Conservation (phyloP, 2,797 vertebrate genomes). For the Helostoma temminkii region DNA sequence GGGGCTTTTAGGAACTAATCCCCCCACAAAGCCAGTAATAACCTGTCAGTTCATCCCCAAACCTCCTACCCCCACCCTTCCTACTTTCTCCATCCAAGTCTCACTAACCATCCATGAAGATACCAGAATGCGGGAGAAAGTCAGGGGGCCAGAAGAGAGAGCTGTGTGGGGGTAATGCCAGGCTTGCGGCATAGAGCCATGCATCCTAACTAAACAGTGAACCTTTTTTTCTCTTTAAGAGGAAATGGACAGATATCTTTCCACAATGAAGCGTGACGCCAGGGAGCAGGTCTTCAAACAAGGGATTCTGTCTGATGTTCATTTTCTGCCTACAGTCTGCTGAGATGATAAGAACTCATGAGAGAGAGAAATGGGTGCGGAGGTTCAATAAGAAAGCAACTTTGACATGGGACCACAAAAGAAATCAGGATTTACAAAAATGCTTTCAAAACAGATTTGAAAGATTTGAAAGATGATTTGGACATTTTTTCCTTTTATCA, state of each 20-base stretch:
- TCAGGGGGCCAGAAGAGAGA: slow-evolving; percentile 56
- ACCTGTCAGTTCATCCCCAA: slow-evolving; percentile 86
- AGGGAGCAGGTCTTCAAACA: slow-evolving; percentile 64
- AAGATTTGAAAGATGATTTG: slow-evolving; percentile 13
- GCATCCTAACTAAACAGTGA: slow-evolving; percentile 58
- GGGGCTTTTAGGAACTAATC: slow-evolving; percentile 87
- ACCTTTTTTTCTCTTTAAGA: slow-evolving; percentile 30
- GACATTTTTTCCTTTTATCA: slow-evolving; percentile 16
- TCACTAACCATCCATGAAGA: slow-evolving; percentile 65
- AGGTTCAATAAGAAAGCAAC: slow-evolving; percentile 1
- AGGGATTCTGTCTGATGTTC: slow-evolving; percentile 53
- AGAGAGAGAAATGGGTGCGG: slow-evolving; percentile 31
- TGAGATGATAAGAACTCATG: slow-evolving; percentile 59
- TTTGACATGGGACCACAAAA: slow-evolving; percentile 12
- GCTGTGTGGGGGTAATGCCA: slow-evolving; percentile 60
- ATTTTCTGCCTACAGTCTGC: slow-evolving; percentile 49
- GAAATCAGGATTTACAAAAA: slow-evolving; percentile 20
- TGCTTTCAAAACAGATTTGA: slow-evolving; percentile 14
- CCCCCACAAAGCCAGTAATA: slow-evolving; percentile 87
- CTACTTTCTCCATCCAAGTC: slow-evolving; percentile 50
- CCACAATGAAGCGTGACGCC: slow-evolving; percentile 66
- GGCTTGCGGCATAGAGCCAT: slow-evolving; percentile 54
- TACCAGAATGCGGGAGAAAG: slow-evolving; percentile 72
- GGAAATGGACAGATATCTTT: slow-evolving; percentile 68
- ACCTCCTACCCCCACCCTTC: slow-evolving; percentile 52